Percentiles rank a stretch among this genome's conserved stretches.
Conservation (phyloP, 2,888 invertebrate genomes). For the Rotaria sp. region DNA sequence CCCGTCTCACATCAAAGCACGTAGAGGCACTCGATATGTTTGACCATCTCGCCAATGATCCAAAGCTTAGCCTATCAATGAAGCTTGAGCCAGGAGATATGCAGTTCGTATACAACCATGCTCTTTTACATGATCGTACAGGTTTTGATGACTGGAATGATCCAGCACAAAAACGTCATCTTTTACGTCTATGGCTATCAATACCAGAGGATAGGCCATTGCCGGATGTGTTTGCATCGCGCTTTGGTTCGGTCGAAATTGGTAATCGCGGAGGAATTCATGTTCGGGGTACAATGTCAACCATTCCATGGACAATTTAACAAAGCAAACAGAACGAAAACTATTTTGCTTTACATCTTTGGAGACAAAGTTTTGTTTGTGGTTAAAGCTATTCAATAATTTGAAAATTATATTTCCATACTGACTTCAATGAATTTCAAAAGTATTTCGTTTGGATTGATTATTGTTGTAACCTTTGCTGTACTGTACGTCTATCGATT, state of each 20-base stretch:
- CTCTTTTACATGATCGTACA: neutral
- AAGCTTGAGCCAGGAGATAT: neutral
- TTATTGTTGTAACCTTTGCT: too few relatives aligned
- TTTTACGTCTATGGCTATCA: neutral
- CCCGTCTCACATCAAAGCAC: neutral
- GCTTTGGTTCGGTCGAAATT: neutral
- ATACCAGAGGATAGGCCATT: neutral
- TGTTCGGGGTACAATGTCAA: neutral
- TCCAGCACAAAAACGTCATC: neutral
- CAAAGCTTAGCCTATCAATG: neutral
- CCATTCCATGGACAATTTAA: neutral
- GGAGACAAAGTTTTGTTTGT: too few relatives aligned
- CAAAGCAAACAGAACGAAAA: too few relatives aligned
- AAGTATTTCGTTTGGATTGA: too few relatives aligned
- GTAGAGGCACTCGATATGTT: neutral
- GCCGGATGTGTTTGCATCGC: neutral
- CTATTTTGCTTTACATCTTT: too few relatives aligned
- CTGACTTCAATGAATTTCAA: too few relatives aligned
- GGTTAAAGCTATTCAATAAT: too few relatives aligned
- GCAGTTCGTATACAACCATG: neutral
- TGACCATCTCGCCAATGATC: neutral
- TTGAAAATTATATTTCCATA: too few relatives aligned
- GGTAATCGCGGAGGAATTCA: neutral
- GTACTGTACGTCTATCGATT: too few relatives aligned
- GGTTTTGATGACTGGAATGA: neutral